Evolutionary conservation across 2,888 invertebrate genomes (phyloP).

Genomic region (Odontocerum albicorne): DNA sequence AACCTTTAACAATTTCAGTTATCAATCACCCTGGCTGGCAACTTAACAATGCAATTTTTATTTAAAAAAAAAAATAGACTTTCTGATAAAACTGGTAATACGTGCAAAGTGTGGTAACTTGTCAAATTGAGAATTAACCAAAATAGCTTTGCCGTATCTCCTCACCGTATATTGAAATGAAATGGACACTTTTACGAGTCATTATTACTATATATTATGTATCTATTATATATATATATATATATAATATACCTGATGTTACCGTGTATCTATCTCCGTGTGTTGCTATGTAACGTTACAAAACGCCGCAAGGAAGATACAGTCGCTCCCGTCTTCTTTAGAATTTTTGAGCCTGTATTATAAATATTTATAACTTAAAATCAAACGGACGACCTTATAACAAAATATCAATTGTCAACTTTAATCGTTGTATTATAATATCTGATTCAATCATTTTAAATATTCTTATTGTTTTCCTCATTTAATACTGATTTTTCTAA

Average conservation of each 20-base stretch:
- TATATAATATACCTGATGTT: too few relatives aligned
- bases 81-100: too few relatives aligned
- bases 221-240: too few relatives aligned
- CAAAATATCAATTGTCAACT: too few relatives aligned
- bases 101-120: not conserved
- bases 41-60: too few relatives aligned
- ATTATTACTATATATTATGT: constrained; percentile 7
- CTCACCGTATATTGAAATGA: constrained; percentile 24
- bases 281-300: not conserved
- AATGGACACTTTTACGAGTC: constrained; percentile 20
- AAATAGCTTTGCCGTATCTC: constrained; percentile 29
- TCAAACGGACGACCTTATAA: constrained; percentile 1
- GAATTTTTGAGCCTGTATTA: constrained; percentile 9
- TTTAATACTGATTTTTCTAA: too few relatives aligned
- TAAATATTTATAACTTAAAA: constrained; percentile 3
- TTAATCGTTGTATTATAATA: too few relatives aligned
- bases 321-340: not conserved
- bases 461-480: too few relatives aligned
- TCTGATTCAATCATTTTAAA: too few relatives aligned
- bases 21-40: too few relatives aligned
- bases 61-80: too few relatives aligned
- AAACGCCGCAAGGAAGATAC: not conserved
- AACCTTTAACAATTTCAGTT: too few relatives aligned
- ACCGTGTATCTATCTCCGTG: not conserved
- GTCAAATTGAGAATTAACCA: not conserved